Base-by-base conservation (phyloP, 1,140 invertebrate genomes). In the Megalopta genalis region DNA sequence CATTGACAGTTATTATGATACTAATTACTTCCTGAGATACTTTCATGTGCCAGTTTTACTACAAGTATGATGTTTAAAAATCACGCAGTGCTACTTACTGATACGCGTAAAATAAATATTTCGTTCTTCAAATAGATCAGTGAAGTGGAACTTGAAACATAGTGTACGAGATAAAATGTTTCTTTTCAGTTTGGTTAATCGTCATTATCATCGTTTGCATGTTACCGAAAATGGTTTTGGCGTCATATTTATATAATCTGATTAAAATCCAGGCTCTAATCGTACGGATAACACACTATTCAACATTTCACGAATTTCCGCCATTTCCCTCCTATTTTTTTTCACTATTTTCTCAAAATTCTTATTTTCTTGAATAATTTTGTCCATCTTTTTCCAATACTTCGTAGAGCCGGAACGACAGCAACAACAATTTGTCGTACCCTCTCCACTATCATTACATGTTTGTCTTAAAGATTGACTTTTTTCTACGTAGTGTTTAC, bases 201-300 rank as follows among this genome's bases (percentile, higher is more conserved):
- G 72, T 21, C n/a, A 39, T 70, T 57, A 1, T n/a, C 14, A 10
- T 39, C 54, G 18, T 37, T 25, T 14, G 10, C 5, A 25, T 60
- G 27, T 42, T 60, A 2, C 37, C 25, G 9, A 37, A 5, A 42
- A 23, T 66, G 16, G 39, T 84, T 77, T 60, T 71, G 27, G 42
- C 66, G n/a, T 66, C 18, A 66, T 57, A 21, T 80, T n/a, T 66
- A 46, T 21, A 32, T 0, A 37, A 59, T 14, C 49, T 27, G n/a
- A 46, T 52, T 75, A 86, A 86, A 91, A 91, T 74, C 90, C 91
- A 14, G 90, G 90, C 69, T 92, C 90, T 88, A 91, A 89, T 63
- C 86, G 91, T 18, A 91, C 90, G 0, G 90, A 90, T 68, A 90
- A 80, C 9, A 91, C 90, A 23, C n/a, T 90, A 60, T 67, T 91